phyloP scores from a whole-genome alignment of 2,888 invertebrate genomes.

The Meteorus colon region DNA sequence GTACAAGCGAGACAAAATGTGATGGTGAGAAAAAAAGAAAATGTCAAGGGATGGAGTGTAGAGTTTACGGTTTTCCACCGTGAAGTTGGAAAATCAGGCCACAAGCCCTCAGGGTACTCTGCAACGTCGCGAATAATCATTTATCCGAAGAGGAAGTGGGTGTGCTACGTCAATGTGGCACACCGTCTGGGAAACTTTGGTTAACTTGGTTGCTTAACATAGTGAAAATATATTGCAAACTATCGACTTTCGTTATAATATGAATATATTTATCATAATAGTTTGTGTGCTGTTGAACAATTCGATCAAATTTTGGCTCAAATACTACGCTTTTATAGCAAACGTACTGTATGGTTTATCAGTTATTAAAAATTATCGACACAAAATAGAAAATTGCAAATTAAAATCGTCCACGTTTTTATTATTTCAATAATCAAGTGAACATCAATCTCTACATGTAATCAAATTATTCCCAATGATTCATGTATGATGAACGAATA shows the following conservation, averaged over 20 bases:
- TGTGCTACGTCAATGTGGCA: conserved; percentile 32
- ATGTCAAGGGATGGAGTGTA: background rate
- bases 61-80: conserved; percentile 19
- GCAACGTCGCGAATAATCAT: conserved; percentile 49
- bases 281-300: background rate
- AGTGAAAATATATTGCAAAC: conserved; percentile 14
- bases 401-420: no score
- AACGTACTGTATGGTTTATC: no score
- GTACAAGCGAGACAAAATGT: background rate
- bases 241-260: conserved; percentile 24
- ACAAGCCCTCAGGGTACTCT: conserved; percentile 40
- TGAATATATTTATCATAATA: conserved; percentile 5
- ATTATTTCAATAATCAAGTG: no score
- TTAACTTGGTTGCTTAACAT: conserved; percentile 27
- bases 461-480: no score
- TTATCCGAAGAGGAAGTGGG: conserved; percentile 43
- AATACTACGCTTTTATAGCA: no score
- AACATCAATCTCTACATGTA: no score
- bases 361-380: no score
- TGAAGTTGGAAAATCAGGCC: conserved; percentile 49
- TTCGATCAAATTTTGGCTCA: no score
- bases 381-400: no score
- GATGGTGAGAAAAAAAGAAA: background rate
- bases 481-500: no score
- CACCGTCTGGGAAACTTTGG: conserved; percentile 40